Base-by-base conservation (phyloP, 2,113 vertebrate genomes). In the Gadus chalcogrammus region DNA sequence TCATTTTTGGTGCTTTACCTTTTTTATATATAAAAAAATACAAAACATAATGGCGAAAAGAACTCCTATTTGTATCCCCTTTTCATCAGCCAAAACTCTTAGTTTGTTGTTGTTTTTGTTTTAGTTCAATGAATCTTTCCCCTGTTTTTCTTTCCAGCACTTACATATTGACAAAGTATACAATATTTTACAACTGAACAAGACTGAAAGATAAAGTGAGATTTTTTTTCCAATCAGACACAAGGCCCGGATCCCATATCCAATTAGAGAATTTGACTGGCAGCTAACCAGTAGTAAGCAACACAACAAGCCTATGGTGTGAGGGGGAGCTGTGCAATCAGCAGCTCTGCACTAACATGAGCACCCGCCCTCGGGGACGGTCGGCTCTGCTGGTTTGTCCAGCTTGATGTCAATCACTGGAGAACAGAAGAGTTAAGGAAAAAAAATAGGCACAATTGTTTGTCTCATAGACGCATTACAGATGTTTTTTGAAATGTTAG, bases 101-200 rank as follows among this genome's bases (percentile, higher is more conserved):
- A 35, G 76, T 78, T 77, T 62, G 73, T 83, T 18, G 5, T 81
- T 83, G 27, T 81, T 82, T 77, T 83, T 64, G 63, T 63, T 70
- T 74, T 75, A 20, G 74, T 48, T 81, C 68, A 71, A 42, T 74
- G 74, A 74, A 55, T 52, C 31, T 66, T 28, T 42, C 66, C 20
- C 48, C 67, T 66, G 77, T 77, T 83, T 83, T 73, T 85, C 83
- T 81, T 79, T 75, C 81, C 73, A 71, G 88, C 87, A 84, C 88
- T 90, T 90, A 89, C 88, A 87, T 91, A 91, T 91, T 91, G 89
- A 91, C 89, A 91, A 91, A 91, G 89, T 91, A 90, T 91, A 91
- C 89, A 91, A 87, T 91, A 91, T 91, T 82, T 90, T 91, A 91
- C 89, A 91, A 91, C 89, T 91, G 86, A 91, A 89, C 89, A 85